Evolutionary conservation across 2,888 invertebrate genomes (phyloP).

Genomic region (Biston stratarius): DNA sequence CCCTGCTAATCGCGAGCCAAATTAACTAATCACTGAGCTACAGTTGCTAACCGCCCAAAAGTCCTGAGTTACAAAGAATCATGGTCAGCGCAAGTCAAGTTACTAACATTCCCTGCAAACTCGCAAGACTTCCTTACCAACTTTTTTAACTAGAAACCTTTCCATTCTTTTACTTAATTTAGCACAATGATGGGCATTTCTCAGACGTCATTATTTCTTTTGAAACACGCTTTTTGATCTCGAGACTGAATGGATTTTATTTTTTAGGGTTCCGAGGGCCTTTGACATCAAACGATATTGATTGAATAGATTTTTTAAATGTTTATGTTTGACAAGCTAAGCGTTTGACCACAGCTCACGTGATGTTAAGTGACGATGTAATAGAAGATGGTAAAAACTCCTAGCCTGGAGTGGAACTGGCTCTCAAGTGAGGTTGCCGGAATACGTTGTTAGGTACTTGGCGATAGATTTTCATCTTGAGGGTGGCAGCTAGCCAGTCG

Average conservation of each 20-base stretch:
- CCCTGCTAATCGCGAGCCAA: no score
- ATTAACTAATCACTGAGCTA: neutral
- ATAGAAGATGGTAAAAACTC: no score
- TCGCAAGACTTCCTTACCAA: slow-evolving; percentile 32
- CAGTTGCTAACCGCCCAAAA: neutral
- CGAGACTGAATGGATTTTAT: slow-evolving; percentile 17
- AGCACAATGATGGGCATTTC: slow-evolving; percentile 39
- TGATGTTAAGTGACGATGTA: no score
- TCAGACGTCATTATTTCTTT: slow-evolving; percentile 41
- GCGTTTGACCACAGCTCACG: no score
- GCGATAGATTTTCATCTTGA: no score
- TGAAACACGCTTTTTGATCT: slow-evolving; percentile 36
- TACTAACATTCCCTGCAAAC: slow-evolving; percentile 30
- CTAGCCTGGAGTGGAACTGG: no score
- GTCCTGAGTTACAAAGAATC: neutral
- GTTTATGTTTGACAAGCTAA: no score
- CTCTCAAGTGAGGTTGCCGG: no score
- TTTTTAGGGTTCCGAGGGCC: slow-evolving; percentile 6
- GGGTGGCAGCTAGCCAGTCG: no score
- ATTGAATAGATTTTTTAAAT: no score
- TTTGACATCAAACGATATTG: no score
- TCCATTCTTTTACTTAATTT: slow-evolving; percentile 42
- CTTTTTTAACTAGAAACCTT: slow-evolving; percentile 38
- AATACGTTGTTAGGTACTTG: no score
- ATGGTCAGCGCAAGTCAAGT: slow-evolving; percentile 7